phyloP scores from a whole-genome alignment of 2,888 invertebrate species.

The Caenorhabditis parvicauda region DNA sequence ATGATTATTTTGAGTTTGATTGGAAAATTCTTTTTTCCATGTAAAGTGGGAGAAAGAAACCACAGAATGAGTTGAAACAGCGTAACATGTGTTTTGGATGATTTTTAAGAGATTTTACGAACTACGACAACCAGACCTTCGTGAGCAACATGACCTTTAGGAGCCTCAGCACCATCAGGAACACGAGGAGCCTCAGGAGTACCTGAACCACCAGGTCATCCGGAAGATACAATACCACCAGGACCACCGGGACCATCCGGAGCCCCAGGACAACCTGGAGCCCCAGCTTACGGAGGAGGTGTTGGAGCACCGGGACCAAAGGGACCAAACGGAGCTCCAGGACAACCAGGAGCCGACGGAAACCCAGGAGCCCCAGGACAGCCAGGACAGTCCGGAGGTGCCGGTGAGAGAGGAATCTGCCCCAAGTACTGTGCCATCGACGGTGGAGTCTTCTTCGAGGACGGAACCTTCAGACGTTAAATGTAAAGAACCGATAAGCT shows the following conservation, averaged over 20 bases:
- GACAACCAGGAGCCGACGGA: slow-evolving; percentile 39
- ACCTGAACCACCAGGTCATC: slow-evolving; percentile 42
- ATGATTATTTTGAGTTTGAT: too few species aligned
- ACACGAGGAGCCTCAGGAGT: slow-evolving; percentile 30
- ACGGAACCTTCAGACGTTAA: too few species aligned
- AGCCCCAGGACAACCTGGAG: slow-evolving; percentile 29
- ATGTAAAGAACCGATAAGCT: too few species aligned
- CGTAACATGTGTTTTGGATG: too few species aligned
- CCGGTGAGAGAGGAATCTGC: slow-evolving; percentile 55
- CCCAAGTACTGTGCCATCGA: slow-evolving; percentile 59
- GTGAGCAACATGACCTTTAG: slow-evolving; percentile 31
- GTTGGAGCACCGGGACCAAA: slow-evolving; percentile 36
- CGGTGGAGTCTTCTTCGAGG: slow-evolving; percentile 59
- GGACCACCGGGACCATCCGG: slow-evolving; percentile 40
- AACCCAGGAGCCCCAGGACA: slow-evolving; percentile 36
- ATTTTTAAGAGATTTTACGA: too few species aligned
- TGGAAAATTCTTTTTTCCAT: too few species aligned
- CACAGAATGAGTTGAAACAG: too few species aligned
- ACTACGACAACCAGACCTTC: slow-evolving; percentile 15
- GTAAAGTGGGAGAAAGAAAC: too few species aligned
- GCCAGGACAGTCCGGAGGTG: slow-evolving; percentile 33
- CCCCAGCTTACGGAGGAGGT: slow-evolving; percentile 20
- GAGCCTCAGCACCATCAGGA: slow-evolving; percentile 32
- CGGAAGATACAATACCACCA: slow-evolving; percentile 39
- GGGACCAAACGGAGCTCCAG: slow-evolving; percentile 37